A percentile compares a stretch with the other conserved stretches of the same genome.
Evolutionary conservation across 2,888 invertebrate genomes (phyloP).

Genomic region (Hermaeophaga mercurialis): DNA sequence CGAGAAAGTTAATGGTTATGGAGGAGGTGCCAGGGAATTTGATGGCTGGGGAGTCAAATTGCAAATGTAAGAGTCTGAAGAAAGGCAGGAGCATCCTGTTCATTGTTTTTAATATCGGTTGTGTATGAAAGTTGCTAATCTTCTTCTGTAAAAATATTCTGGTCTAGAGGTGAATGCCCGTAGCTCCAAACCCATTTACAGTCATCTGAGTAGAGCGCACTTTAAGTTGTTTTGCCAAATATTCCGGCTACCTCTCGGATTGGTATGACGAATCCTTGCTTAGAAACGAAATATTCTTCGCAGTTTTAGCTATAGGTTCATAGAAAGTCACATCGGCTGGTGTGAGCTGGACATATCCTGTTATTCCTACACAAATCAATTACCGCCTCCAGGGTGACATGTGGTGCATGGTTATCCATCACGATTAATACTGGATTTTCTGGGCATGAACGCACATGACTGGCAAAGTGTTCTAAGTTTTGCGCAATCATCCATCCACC

Average conservation of each 20-base stretch:
- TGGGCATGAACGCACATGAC: conserved; percentile 14
- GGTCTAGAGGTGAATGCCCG: conserved; percentile 1
- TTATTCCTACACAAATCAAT: conserved; percentile 23
- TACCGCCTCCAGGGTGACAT: conserved; percentile 25
- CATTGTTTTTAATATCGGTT: not conserved
- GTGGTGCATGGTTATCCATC: conserved; percentile 30
- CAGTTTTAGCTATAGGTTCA: conserved; percentile 30
- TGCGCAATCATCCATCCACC: conserved; percentile 30
- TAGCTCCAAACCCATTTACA: not conserved
- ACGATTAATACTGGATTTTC: conserved; percentile 19
- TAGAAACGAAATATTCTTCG: not conserved
- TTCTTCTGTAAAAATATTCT: conserved; percentile 4
- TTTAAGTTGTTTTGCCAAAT: no score
- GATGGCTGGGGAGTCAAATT: no score
- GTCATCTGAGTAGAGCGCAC: not conserved
- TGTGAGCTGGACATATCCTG: conserved; percentile 20
- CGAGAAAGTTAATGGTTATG: not conserved
- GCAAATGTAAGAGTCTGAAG: no score
- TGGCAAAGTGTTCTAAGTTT: conserved; percentile 26
- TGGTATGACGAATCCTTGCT: not conserved
- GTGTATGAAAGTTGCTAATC: conserved; percentile 1
- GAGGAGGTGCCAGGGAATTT: not conserved
- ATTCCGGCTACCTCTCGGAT: not conserved
- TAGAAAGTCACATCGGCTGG: conserved; percentile 28
- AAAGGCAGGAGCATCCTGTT: conserved; percentile 4